A percentile compares a stretch with the other conserved stretches of the same genome.
Evolutionary conservation across 2,797 vertebrate species (phyloP).

Genomic region (Pangasius macronema): DNA sequence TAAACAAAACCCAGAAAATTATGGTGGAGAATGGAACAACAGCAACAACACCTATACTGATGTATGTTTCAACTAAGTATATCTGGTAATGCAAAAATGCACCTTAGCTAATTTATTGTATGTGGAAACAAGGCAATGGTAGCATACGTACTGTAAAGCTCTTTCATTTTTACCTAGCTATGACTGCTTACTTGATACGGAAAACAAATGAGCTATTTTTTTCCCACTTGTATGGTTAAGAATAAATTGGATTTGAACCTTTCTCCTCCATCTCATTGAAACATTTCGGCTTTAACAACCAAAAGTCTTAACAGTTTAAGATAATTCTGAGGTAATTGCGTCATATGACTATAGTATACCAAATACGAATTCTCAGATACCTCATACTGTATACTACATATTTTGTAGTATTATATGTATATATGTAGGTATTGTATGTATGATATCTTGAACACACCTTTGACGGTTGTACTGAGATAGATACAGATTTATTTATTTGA

Average conservation of each 20-base stretch:
- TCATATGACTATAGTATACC: neutral
- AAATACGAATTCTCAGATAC: neutral
- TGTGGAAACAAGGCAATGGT: neutral
- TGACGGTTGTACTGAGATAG: neutral
- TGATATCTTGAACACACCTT: neutral
- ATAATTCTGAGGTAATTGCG: neutral
- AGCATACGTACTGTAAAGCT: neutral
- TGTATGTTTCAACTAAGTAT: neutral
- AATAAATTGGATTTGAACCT: neutral
- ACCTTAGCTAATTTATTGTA: neutral
- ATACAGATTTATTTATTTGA: neutral
- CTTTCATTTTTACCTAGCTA: neutral
- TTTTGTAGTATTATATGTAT: no score
- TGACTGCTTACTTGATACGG: no score
- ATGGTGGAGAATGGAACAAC: neutral
- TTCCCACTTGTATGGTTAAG: neutral
- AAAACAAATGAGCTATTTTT: neutral
- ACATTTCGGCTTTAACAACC: neutral
- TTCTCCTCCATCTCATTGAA: neutral
- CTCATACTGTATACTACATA: neutral
- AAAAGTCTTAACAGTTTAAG: neutral
- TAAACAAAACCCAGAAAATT: neutral
- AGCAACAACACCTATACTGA: neutral
- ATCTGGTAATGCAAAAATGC: neutral
- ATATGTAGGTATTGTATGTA: no score